Evolutionary conservation across 2,113 vertebrate species (phyloP).

Genomic region (Alethe castanea): DNA sequence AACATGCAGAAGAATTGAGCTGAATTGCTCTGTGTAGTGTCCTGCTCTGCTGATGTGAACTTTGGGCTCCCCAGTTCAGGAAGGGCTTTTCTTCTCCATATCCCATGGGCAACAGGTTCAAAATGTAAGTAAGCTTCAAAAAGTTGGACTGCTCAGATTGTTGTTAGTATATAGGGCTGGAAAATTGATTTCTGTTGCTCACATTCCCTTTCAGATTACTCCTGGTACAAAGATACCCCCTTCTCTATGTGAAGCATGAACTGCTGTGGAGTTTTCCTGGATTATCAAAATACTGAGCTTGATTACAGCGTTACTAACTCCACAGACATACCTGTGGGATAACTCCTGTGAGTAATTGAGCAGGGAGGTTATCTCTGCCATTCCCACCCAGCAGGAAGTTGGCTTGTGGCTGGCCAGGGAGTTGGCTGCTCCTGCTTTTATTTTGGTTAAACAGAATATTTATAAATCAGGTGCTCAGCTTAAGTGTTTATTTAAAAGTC

Average conservation of each 20-base stretch:
- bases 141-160: not conserved
- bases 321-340: not conserved
- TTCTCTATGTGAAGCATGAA: not conserved
- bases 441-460: not conserved
- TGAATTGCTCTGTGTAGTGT: not conserved
- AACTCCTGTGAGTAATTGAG: not conserved
- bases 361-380: not conserved
- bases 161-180: accelerated
- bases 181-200: not conserved
- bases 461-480: not conserved
- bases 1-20: not conserved
- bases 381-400: not conserved
- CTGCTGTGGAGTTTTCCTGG: not conserved
- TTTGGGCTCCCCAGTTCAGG: not conserved
- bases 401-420: not conserved
- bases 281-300: not conserved
- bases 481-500: not conserved
- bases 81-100: not conserved
- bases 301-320: not conserved
- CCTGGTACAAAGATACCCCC: not conserved
- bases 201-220: not conserved
- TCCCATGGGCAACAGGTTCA: not conserved
- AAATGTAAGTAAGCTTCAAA: not conserved
- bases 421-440: not conserved
- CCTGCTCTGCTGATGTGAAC: not conserved